Percentiles rank a stretch among this genome's conserved stretches.
These are phyloP conservation scores for Hanleya hanleyi DNA, from an alignment of 2,888 invertebrate species.

Conservation along the genomic window DNA sequence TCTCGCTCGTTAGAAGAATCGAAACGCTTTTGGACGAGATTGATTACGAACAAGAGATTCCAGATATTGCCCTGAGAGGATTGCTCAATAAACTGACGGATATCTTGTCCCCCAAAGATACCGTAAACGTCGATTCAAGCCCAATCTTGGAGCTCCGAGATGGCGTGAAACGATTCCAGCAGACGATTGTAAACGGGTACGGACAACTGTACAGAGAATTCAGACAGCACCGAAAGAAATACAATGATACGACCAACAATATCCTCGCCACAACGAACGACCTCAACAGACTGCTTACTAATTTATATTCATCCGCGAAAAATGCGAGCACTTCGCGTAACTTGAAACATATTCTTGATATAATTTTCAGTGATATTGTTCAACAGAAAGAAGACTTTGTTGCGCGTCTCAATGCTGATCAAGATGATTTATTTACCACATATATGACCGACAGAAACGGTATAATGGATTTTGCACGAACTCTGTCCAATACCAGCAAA, in stretches of 20 bases:
- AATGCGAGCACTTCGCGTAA: background rate
- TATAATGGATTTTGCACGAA: background rate
- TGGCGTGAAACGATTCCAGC: background rate
- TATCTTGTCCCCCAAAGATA: background rate
- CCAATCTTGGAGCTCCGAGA: background rate
- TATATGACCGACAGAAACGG: background rate
- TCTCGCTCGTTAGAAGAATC: background rate
- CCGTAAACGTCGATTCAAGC: background rate
- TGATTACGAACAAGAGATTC: background rate
- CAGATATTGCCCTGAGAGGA: background rate
- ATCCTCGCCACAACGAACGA: background rate
- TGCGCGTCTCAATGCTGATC: background rate
- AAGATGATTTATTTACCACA: background rate
- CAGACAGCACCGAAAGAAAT: background rate
- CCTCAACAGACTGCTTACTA: background rate
- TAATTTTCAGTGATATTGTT: background rate
- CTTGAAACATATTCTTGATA: background rate
- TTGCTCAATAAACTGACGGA: background rate
- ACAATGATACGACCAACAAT: background rate
- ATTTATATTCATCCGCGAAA: background rate
- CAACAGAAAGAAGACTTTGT: background rate
- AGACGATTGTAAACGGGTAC: background rate
- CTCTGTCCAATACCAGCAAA: background rate
- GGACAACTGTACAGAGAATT: conserved; percentile 1
- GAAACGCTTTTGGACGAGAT: background rate